Evolutionary conservation across 1,140 invertebrate species (phyloP).

Genomic region (Cydia amplana): DNA sequence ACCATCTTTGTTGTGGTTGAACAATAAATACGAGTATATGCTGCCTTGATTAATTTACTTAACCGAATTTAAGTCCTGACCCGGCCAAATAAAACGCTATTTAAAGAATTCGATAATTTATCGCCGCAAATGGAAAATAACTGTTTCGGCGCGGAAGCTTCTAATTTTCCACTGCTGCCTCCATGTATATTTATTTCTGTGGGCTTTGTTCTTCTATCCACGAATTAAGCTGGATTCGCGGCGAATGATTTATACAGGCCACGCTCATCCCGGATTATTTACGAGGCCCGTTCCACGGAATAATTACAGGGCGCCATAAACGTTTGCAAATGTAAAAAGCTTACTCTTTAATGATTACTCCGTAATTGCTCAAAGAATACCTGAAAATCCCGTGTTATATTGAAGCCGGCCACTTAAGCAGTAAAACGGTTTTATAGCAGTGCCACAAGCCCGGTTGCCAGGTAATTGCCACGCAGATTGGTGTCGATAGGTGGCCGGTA

Average conservation of each 20-base stretch:
- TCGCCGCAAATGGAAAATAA: constrained; percentile 49
- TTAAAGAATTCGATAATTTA: constrained; percentile 54
- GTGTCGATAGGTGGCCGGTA: constrained; percentile 8
- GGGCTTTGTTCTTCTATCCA: constrained; percentile 72
- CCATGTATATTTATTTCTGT: constrained; percentile 66
- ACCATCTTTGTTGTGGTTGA: not conserved
- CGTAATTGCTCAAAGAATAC: constrained; percentile 52
- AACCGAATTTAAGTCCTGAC: not conserved
- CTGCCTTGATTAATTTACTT: not conserved
- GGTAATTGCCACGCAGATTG: constrained; percentile 25
- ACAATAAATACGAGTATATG: not conserved
- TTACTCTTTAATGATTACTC: constrained; percentile 63
- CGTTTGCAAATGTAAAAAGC: constrained; percentile 71
- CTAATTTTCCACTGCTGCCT: constrained; percentile 58
- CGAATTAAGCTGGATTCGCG: constrained; percentile 69
- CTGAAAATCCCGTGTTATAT: constrained; percentile 27
- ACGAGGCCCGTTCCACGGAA: constrained; percentile 64
- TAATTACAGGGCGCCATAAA: constrained; percentile 71
- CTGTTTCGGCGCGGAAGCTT: constrained; percentile 50
- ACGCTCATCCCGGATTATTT: constrained; percentile 74
- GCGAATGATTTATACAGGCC: constrained; percentile 75
- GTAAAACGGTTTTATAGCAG: constrained; percentile 28
- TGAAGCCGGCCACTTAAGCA: constrained; percentile 27
- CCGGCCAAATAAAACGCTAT: constrained; percentile 37
- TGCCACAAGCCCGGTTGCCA: not conserved